Base-by-base conservation (phyloP, 2,113 vertebrate species). In the Saiga tatarica region DNA sequence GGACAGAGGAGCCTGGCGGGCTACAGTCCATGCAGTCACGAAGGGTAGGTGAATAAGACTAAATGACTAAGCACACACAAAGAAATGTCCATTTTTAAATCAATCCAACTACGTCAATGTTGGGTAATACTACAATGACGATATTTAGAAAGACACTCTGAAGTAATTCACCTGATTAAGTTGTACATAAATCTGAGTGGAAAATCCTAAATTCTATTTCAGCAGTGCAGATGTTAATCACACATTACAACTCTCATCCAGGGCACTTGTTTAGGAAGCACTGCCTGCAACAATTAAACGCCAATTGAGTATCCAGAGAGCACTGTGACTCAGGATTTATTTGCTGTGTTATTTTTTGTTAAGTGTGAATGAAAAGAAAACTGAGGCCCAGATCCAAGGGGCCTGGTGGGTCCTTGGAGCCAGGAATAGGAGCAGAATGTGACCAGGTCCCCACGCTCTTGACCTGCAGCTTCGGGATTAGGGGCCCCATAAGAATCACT, bases 51-150 rank as follows among this genome's bases (percentile, higher is more conserved):
- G 45, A 45, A 39, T n/a, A 74, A 2, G n/a, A 74, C 36, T 71
- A 71, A 23, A n/a, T 0, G 10, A 39, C 67, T 23, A 74, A 74
- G 36, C 36, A 74, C 67, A 25, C 67, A 74, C 67, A 74, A 39
- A 86, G 59, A 91, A 95, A 97, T 79, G 71, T 42, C 39, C 39
- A 81, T 76, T 62, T 90, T 88, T 36, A 25, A 96, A 92, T 71
- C 79, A 96, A 36, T 74, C 17, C 33, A 95, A 50, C 67, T 67
- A 82, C 23, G 71, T 89, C 2, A 3, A 67, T 25, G 15, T 33
- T 60, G n/a, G 42, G 78, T 64, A 86, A 55, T 25, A 60, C 2
- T 83, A 13, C 28, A 47, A 91, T n/a, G 71, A 59, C 39, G 50
- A 85, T 76, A 79, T 94, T 74, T 93, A 82, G 36, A 94, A 92